A percentile compares a stretch with the other conserved stretches of the same genome.
These are phyloP conservation scores for Sthenelais limicola DNA, from an alignment of 2,888 invertebrate genomes.

Conservation along the genomic window DNA sequence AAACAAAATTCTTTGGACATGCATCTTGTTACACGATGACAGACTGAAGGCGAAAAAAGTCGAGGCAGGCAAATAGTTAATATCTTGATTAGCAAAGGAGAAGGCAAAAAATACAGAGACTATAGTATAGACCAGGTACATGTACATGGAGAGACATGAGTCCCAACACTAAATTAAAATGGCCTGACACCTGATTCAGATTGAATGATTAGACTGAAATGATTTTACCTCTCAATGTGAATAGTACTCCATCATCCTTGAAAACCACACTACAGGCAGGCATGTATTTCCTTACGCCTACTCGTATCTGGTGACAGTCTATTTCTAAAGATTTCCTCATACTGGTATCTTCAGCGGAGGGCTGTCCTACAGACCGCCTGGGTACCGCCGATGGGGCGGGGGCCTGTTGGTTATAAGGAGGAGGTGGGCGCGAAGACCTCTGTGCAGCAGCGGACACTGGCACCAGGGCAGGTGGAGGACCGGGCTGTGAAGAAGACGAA, in stretches of 20 bases:
- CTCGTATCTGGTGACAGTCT: slow-evolving; percentile 53
- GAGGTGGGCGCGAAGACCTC: neutral
- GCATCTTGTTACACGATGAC: no score
- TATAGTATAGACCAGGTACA: no score
- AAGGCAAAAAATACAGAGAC: no score
- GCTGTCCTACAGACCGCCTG: neutral
- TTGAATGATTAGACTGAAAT: no score
- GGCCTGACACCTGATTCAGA: no score
- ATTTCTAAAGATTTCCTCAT: slow-evolving; percentile 27
- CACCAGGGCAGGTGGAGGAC: slow-evolving; percentile 27
- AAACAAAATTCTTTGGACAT: no score
- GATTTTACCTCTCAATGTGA: slow-evolving; percentile 52
- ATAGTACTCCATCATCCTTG: slow-evolving; percentile 54
- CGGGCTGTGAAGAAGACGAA: slow-evolving; percentile 3
- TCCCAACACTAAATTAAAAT: no score
- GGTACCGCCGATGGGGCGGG: neutral
- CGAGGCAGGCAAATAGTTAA: no score
- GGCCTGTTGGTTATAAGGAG: neutral
- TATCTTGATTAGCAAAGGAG: no score
- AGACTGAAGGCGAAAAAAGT: no score
- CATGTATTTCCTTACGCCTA: slow-evolving; percentile 52
- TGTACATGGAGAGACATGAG: no score
- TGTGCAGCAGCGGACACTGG: neutral
- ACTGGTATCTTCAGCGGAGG: slow-evolving; percentile 1
- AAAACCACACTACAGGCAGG: slow-evolving; percentile 49